phyloP scores from a whole-genome alignment of 2,888 invertebrate genomes.

The Diadegma fenestrale region DNA sequence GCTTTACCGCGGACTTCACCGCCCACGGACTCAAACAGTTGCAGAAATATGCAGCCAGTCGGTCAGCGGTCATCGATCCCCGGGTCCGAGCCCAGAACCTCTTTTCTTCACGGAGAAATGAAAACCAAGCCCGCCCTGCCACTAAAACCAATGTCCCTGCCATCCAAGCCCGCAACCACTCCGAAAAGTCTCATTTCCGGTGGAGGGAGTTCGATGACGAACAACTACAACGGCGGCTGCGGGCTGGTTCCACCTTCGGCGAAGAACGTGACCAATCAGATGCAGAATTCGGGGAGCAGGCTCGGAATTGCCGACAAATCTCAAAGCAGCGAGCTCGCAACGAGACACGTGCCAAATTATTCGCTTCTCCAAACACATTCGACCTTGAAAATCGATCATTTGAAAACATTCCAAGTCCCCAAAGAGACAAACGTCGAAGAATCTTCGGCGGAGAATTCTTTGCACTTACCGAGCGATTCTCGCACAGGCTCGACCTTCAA shows the following conservation, averaged over 20 bases:
- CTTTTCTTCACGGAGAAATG: slow-evolving; percentile 90
- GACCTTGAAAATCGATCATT: not conserved
- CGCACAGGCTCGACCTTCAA: not conserved
- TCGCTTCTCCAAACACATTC: not conserved
- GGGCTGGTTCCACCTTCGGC: slow-evolving; percentile 70
- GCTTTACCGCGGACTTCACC: slow-evolving; percentile 90
- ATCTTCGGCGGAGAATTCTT: slow-evolving; percentile 4
- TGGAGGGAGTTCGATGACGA: slow-evolving; percentile 4
- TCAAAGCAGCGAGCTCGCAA: not conserved
- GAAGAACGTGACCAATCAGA: slow-evolving; percentile 67
- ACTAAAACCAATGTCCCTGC: slow-evolving; percentile 89
- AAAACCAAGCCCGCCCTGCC: slow-evolving; percentile 89
- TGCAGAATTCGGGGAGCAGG: slow-evolving; percentile 30
- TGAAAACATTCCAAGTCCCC: slow-evolving; percentile 26
- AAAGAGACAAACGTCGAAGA: slow-evolving; percentile 11
- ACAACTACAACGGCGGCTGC: slow-evolving; percentile 66
- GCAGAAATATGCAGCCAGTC: slow-evolving; percentile 19
- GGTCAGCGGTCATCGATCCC: slow-evolving; percentile 69
- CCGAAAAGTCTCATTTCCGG: slow-evolving; percentile 56
- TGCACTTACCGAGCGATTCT: not conserved
- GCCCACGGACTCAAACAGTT: slow-evolving; percentile 84
- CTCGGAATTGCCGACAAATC: slow-evolving; percentile 34
- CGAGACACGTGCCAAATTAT: slow-evolving; percentile 39
- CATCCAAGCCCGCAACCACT: slow-evolving; percentile 50
- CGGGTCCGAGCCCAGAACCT: slow-evolving; percentile 87